phyloP scores from a whole-genome alignment of 2,797 vertebrate genomes.

The Paguma larvata region DNA sequence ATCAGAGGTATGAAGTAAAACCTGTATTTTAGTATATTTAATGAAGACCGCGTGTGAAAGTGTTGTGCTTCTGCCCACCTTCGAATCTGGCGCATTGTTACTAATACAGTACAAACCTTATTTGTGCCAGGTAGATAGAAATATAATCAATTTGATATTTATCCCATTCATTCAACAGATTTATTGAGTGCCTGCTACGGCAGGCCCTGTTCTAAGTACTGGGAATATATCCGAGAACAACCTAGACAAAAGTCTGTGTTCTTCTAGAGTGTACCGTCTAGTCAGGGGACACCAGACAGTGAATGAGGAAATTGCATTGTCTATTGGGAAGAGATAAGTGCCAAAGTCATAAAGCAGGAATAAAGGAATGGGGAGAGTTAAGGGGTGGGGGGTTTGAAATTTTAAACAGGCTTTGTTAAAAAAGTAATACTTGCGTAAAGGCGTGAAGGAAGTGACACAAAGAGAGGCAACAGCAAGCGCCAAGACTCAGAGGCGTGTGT shows the following conservation, averaged over 20 bases:
- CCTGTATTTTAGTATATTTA: not conserved
- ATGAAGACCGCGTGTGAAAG: not conserved
- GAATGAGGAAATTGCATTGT: not conserved
- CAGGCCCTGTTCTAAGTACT: not conserved
- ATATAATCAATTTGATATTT: not conserved
- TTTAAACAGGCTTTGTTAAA: not conserved
- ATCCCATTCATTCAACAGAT: constrained; percentile 1
- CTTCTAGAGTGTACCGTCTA: not conserved
- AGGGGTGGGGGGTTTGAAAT: not conserved
- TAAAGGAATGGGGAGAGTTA: not conserved
- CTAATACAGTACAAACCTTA: not conserved
- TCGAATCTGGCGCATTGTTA: not conserved
- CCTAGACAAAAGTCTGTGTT: not conserved
- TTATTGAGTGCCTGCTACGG: not conserved
- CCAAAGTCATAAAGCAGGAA: not conserved
- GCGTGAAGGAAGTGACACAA: not conserved
- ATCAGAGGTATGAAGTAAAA: not conserved
- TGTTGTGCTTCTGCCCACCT: not conserved
- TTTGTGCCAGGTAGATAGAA: not conserved
- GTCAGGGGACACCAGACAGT: not conserved
- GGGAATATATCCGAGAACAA: not conserved
- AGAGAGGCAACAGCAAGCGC: not conserved
- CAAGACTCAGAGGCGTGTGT: not conserved
- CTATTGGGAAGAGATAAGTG: not conserved
- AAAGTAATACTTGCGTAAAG: not conserved